These are phyloP conservation scores for Intellagama lesueurii DNA, from an alignment of 2,797 vertebrate species.

Conservation along the genomic window DNA sequence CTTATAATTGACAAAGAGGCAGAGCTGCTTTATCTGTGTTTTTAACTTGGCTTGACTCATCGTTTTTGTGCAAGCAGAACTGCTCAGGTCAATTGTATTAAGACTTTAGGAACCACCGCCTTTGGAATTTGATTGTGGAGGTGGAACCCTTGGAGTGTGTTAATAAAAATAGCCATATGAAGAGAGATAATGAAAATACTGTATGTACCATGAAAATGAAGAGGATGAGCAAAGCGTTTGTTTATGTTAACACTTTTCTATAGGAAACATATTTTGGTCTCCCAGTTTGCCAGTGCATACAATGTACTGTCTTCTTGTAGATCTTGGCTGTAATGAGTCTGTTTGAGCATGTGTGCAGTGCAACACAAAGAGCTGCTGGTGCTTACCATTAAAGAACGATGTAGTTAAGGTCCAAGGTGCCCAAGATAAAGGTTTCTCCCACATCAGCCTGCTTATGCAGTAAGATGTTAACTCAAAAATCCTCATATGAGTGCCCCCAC, in stretches of 20 bases:
- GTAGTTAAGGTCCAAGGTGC: not conserved
- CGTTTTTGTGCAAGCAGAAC: not conserved
- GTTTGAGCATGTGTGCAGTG: not conserved
- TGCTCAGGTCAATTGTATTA: not conserved
- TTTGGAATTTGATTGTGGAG: not conserved
- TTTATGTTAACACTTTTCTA: not conserved
- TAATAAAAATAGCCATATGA: not conserved
- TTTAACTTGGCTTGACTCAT: not conserved
- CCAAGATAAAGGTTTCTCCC: not conserved
- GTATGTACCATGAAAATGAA: not conserved
- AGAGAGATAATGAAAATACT: constrained; percentile 2
- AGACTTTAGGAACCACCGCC: not conserved
- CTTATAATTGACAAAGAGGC: not conserved
- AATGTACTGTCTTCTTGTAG: not conserved
- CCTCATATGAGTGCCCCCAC: not conserved
- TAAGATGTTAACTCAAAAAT: not conserved
- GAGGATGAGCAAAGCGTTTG: not conserved
- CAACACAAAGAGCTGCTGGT: not conserved
- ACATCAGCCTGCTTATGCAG: not conserved
- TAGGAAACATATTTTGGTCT: not conserved
- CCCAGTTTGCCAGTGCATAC: not conserved
- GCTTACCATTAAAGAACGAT: not conserved
- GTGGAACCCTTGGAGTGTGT: not conserved
- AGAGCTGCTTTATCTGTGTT: not conserved
- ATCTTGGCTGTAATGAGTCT: not conserved